Base-by-base conservation (phyloP, 1,140 invertebrate species). In the Anoplophora glabripennis region DNA sequence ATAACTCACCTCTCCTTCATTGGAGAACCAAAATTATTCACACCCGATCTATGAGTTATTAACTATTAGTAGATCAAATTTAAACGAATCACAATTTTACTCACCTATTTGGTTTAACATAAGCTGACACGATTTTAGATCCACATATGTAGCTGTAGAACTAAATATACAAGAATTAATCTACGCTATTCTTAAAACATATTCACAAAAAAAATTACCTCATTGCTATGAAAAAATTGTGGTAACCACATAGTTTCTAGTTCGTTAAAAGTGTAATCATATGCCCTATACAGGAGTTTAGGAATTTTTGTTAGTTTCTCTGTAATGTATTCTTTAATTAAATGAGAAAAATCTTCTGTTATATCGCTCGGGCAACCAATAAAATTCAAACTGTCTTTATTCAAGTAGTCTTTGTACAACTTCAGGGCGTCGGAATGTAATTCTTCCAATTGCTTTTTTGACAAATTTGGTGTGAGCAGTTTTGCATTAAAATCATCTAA, bases 401-500 rank as follows among this genome's bases (percentile, higher is more conserved):
- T 80, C 63, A 90, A 83, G 74, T 90, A 92, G 14, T 80, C 83
- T 48, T 82, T 81, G 71, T 86, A 89, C 56, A 93, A 77, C 62
- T 85, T 86, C 59, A 82, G 77, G n/a, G 88, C 87, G 72, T 86
- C 84, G 8, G 74, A 74, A 59, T 87, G 87, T n/a, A 93, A 77
- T 33, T 77, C 76, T 58, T 83, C 79, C 63, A 91, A 77, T 54
- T 90, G 85, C 44, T 81, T 80, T 11, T 79, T 69, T 4, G 78
- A 85, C 45, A 93, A 79, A 59, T 93, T 89, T 2, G 92, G 91
- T 69, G 86, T 87, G 60, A 94, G 75, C 62, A 93, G 85, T 55
- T 84, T 83, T 41, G 83, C 85, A 76, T 92, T 93, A 64, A 94
- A 90, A 68, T 89, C 87, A 77, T 92, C 90, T 90, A 73, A 63